Conservation (phyloP, 2,888 invertebrate genomes). For the Falcaria lacertinaria region DNA sequence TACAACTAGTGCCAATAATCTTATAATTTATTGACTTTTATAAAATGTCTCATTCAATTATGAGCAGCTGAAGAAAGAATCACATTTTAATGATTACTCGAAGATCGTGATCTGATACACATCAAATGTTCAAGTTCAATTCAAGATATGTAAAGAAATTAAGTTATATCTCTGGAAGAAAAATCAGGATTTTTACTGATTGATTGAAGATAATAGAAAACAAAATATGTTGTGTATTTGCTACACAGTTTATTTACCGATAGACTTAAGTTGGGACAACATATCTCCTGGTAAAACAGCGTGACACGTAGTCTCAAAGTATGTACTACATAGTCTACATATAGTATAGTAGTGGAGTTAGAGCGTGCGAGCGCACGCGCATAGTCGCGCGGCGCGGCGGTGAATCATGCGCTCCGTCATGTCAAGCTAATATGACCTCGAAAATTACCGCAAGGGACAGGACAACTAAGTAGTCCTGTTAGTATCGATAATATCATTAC, state of each 20-base stretch:
- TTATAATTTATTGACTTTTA: constrained; percentile 4
- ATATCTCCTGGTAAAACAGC: background rate
- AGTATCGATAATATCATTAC: constrained; percentile 30
- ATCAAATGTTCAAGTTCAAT: too few relatives aligned
- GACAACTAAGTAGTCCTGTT: constrained; percentile 7
- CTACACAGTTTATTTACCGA: background rate
- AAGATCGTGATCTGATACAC: too few relatives aligned
- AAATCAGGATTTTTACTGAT: too few relatives aligned
- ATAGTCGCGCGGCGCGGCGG: constrained; percentile 36
- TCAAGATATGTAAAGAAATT: too few relatives aligned
- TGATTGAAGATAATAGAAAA: too few relatives aligned
- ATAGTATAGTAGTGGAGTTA: too few relatives aligned
- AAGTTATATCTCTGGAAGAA: too few relatives aligned
- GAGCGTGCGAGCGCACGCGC: constrained; percentile 38
- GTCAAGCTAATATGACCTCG: constrained; percentile 66
- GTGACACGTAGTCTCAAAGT: background rate
- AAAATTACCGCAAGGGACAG: constrained; percentile 49
- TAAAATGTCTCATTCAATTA: constrained; percentile 4
- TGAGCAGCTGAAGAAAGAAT: too few relatives aligned
- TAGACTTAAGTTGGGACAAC: background rate
- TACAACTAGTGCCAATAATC: background rate
- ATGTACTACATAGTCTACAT: constrained; percentile 3
- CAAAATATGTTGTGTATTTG: too few relatives aligned
- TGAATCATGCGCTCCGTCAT: constrained; percentile 63
- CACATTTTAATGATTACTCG: too few relatives aligned